phyloP scores from a whole-genome alignment of 1,140 invertebrate genomes.

The Drosophila ogumai region DNA sequence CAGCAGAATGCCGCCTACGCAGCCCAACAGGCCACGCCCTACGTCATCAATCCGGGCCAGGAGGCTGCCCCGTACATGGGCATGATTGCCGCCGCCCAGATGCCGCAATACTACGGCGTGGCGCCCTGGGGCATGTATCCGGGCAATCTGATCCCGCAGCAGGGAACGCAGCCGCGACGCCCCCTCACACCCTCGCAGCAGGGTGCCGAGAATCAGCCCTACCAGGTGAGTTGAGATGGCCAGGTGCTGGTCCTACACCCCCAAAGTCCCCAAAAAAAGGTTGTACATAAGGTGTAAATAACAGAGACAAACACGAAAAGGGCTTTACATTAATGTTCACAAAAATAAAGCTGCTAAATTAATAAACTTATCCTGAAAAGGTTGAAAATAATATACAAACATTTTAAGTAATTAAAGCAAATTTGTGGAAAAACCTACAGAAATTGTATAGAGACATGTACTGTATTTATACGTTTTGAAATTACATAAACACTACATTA shows the following conservation, averaged over 20 bases:
- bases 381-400: neutral
- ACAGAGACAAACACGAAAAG: conserved; percentile 13
- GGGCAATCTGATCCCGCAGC: conserved; percentile 90
- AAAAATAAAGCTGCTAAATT: neutral
- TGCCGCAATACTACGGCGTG: conserved; percentile 92
- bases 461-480: neutral
- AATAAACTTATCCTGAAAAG: neutral
- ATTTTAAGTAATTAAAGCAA: neutral
- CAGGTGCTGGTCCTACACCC: neutral
- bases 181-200: conserved; percentile 91
- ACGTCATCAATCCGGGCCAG: conserved; percentile 93
- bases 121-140: conserved; percentile 94
- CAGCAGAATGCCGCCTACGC: conserved; percentile 85
- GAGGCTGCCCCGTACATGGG: conserved; percentile 86
- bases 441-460: neutral
- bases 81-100: conserved; percentile 88
- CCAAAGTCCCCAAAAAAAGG: neutral
- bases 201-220: conserved; percentile 87
- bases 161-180: conserved; percentile 89
- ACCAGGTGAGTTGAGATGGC: conserved; percentile 72
- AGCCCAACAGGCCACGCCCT: conserved; percentile 91
- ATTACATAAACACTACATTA: neutral
- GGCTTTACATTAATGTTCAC: neutral
- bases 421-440: neutral
- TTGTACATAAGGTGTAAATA: conserved; percentile 29